Percentiles rank a stretch among this genome's conserved stretches.
Conservation (phyloP, 2,113 vertebrate species). For the Aspiorhynchus laticeps region DNA sequence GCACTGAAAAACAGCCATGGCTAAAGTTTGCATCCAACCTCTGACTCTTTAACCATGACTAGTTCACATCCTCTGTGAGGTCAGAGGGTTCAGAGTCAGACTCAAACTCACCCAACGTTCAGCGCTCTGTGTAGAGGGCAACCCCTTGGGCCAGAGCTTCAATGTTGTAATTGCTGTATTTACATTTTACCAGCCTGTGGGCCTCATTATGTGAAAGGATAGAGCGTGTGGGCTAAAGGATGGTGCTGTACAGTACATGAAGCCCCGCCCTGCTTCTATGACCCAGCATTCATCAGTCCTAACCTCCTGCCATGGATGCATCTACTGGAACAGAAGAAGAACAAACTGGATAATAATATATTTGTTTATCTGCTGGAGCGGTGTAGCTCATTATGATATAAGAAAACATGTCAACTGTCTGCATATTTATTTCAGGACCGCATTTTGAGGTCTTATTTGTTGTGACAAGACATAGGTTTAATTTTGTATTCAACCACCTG, state of each 20-base stretch:
- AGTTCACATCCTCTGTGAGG: conserved; percentile 4
- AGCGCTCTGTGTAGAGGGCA: not conserved
- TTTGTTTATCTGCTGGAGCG: not conserved
- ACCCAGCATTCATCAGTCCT: conserved; percentile 1
- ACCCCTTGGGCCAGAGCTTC: conserved; percentile 5
- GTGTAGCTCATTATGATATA: not conserved
- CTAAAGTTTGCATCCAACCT: conserved; percentile 10
- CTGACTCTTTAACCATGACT: not conserved
- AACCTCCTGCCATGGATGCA: conserved; percentile 8
- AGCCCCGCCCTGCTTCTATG: not conserved
- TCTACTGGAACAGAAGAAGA: conserved; percentile 14
- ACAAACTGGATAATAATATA: not conserved
- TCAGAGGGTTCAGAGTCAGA: not conserved
- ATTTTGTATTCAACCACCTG: conserved; percentile 5
- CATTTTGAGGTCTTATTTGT: not conserved
- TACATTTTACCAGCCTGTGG: conserved; percentile 40
- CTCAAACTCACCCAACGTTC: not conserved
- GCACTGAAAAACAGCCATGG: not conserved
- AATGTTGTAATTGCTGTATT: conserved; percentile 36
- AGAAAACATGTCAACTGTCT: not conserved
- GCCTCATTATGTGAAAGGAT: conserved; percentile 26
- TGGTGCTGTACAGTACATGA: conserved; percentile 5
- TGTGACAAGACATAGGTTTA: not conserved
- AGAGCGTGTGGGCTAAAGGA: not conserved
- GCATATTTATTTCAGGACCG: not conserved